Conservation (phyloP, 2,888 invertebrate species). For the Pyrocoelia pectoralis region DNA sequence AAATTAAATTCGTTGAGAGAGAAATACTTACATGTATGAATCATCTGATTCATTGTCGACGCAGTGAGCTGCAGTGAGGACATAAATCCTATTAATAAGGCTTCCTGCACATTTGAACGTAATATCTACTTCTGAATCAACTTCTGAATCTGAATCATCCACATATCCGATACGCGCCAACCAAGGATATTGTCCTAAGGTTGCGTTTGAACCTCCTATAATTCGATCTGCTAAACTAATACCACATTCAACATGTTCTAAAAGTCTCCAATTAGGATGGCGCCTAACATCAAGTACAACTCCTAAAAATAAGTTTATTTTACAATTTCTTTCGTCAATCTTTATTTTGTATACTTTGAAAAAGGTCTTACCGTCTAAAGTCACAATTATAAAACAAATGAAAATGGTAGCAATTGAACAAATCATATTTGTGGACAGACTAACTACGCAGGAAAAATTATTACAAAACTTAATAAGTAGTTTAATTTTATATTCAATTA, state of each 20-base stretch:
- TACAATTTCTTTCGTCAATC: too few species aligned
- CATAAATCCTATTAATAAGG: conserved; percentile 55
- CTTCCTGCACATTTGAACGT: conserved; percentile 57
- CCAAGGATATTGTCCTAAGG: conserved; percentile 71
- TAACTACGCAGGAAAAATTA: not conserved
- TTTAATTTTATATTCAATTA: not conserved
- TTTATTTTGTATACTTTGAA: too few species aligned
- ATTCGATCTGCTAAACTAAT: conserved; percentile 66
- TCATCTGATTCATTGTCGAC: conserved; percentile 39
- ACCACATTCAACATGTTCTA: conserved; percentile 65
- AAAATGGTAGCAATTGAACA: too few species aligned
- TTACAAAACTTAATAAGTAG: not conserved
- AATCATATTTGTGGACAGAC: not conserved
- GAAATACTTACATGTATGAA: conserved; percentile 37
- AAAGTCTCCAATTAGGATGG: conserved; percentile 58
- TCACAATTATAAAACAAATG: too few species aligned
- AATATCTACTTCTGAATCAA: too few species aligned
- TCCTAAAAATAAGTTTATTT: too few species aligned
- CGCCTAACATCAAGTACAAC: conserved; percentile 8
- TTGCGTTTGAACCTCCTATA: conserved; percentile 68
- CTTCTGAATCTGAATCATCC: conserved; percentile 24
- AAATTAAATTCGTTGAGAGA: too few species aligned
- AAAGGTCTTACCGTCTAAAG: too few species aligned
- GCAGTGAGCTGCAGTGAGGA: conserved; percentile 61
- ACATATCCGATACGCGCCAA: conserved; percentile 66